phyloP scores from a whole-genome alignment of 2,113 vertebrate species.

The Chionomys nivalis region DNA sequence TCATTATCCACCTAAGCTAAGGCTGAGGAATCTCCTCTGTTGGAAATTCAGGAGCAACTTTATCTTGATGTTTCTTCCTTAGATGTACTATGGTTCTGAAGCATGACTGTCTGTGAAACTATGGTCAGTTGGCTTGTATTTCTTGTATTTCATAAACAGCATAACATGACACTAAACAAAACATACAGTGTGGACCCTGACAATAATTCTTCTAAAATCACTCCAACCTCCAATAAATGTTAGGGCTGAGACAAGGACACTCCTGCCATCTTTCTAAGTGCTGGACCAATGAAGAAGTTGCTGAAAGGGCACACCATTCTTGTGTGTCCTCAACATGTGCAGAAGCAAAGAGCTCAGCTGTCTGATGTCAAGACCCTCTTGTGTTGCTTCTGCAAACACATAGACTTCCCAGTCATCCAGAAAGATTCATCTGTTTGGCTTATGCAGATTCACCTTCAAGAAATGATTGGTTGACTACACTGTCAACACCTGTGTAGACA shows the following conservation, averaged over 20 bases:
- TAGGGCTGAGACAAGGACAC: not conserved
- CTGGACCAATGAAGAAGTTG: not conserved
- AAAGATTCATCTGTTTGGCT: not conserved
- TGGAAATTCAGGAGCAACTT: not conserved
- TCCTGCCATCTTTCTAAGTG: not conserved
- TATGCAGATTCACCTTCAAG: not conserved
- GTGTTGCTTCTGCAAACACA: not conserved
- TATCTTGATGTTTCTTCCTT: constrained; percentile 24
- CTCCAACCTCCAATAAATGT: not conserved
- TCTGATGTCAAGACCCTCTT: not conserved
- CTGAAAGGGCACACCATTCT: not conserved
- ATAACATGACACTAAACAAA: not conserved
- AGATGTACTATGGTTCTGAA: not conserved
- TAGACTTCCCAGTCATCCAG: not conserved
- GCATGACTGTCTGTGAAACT: not conserved
- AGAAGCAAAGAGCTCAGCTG: not conserved
- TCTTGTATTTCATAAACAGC: not conserved
- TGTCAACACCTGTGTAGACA: not conserved
- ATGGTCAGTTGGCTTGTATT: not conserved
- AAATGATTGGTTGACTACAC: not conserved
- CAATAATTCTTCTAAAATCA: not conserved
- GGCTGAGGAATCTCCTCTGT: not conserved
- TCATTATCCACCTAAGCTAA: not conserved
- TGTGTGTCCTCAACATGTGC: not conserved
- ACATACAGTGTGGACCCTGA: not conserved